These are phyloP conservation scores for Gorilla gorilla DNA, from an alignment of 2,113 vertebrate genomes.

Conservation along the genomic window DNA sequence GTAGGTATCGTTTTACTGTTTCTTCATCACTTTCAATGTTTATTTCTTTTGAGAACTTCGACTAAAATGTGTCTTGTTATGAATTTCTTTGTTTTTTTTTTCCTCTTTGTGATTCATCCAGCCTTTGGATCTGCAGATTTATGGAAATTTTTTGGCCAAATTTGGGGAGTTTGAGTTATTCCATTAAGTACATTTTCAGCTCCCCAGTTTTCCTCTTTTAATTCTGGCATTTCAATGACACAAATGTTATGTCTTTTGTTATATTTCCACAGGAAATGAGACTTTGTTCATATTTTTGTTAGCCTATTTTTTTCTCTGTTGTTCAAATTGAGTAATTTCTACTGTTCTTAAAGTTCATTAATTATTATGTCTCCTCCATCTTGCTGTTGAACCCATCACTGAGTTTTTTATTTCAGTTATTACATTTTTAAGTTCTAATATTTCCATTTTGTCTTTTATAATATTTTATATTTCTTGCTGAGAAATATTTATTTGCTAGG, in stretches of 20 bases:
- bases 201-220: background rate
- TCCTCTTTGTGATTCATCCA: background rate
- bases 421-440: conserved; percentile 7
- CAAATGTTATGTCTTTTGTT: background rate
- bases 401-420: background rate
- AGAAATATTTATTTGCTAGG: background rate
- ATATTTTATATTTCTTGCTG: background rate
- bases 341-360: background rate
- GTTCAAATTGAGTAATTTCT: background rate
- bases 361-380: background rate
- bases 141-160: background rate
- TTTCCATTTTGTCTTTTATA: background rate
- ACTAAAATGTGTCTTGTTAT: background rate
- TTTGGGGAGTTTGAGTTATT: background rate
- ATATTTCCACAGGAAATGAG: background rate
- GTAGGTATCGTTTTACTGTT: background rate
- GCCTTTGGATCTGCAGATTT: background rate
- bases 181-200: background rate
- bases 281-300: background rate
- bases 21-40: background rate
- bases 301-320: background rate
- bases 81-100: background rate
- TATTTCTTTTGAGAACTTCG: background rate
- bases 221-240: background rate
- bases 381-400: background rate